Conservation (phyloP, 2,113 vertebrate genomes). For the Natator depressus region DNA sequence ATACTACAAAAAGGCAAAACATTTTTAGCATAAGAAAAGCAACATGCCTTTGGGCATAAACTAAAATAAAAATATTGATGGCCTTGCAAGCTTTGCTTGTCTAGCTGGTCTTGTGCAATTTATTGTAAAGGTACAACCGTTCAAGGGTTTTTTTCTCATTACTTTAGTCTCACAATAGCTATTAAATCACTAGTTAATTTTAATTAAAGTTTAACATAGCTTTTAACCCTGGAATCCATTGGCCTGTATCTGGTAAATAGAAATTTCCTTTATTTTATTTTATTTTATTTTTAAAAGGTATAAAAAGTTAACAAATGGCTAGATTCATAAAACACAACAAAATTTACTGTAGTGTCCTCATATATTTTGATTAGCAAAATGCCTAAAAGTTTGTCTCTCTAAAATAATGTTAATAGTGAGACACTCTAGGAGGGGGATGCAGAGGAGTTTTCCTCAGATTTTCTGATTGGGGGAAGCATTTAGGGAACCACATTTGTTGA, state of each 20-base stretch:
- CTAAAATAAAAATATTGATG: not conserved
- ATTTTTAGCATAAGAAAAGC: not conserved
- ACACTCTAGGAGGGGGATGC: rapidly evolving
- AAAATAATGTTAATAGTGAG: not conserved
- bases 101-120: not conserved
- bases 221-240: not conserved
- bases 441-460: not conserved
- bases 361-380: not conserved
- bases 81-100: not conserved
- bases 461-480: not conserved
- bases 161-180: slow-evolving; percentile 12
- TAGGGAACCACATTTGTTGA: not conserved
- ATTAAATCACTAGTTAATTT: slow-evolving; percentile 16
- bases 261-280: not conserved
- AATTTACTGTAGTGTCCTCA: rapidly evolving
- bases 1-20: not conserved
- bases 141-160: not conserved
- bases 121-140: not conserved
- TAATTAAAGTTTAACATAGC: slow-evolving; percentile 36
- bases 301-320: not conserved
- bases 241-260: not conserved
- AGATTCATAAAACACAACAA: not conserved
- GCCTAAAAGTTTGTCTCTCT: not conserved
- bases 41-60: not conserved
- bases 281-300: not conserved